Conservation (phyloP, 2,888 invertebrate species). For the Dynastes hyllus region DNA sequence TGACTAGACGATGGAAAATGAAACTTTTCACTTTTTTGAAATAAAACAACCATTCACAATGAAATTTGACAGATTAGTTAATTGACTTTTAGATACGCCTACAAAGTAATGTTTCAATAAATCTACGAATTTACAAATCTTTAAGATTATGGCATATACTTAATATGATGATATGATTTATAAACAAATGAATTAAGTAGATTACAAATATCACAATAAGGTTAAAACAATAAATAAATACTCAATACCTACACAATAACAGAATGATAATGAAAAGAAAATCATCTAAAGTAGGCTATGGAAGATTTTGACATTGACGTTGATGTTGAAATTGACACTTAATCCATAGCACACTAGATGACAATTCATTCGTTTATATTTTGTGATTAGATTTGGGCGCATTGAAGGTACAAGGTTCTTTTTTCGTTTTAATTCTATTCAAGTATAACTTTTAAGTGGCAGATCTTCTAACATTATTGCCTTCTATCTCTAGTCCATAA, state of each 20-base stretch:
- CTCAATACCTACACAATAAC: neutral
- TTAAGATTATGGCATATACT: conserved; percentile 2
- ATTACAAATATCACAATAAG: neutral
- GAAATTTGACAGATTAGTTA: too few species aligned
- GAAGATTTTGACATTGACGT: neutral
- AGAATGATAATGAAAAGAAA: too few species aligned
- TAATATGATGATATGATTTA: neutral
- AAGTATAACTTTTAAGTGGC: conserved; percentile 16
- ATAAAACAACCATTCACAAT: too few species aligned
- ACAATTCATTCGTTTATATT: neutral
- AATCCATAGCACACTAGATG: neutral
- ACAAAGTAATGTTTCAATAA: too few species aligned
- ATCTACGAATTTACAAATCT: neutral
- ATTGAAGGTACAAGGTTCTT: neutral
- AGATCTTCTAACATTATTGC: conserved; percentile 34
- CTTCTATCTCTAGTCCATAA: conserved; percentile 23
- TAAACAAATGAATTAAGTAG: neutral
- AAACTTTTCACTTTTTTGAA: neutral
- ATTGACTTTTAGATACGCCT: too few species aligned
- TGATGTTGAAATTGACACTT: neutral
- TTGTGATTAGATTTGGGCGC: neutral
- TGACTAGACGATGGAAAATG: neutral
- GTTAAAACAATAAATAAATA: neutral
- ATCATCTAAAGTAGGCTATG: too few species aligned
- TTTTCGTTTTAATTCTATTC: neutral